Base-by-base conservation (phyloP, 2,888 invertebrate genomes). In the Bhutanitis thaidina region DNA sequence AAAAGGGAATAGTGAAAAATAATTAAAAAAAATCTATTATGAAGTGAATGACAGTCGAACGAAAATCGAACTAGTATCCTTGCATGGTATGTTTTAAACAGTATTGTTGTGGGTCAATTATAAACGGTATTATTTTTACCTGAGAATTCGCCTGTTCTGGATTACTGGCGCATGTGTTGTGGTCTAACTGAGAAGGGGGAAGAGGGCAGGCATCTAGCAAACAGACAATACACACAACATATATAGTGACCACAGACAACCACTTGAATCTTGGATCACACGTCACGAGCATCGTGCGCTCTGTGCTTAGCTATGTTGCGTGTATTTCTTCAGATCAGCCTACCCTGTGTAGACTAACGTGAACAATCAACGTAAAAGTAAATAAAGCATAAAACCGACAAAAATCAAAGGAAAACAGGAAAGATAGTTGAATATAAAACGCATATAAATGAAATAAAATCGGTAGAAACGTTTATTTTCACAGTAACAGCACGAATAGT, bases 121-220 rank as follows among this genome's bases (percentile, higher is more conserved):
- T 75, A 84, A 84, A 86, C 78, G 80, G 82, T 80, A 78, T 61
- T 59, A n/a, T n/a, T 80, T 85, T 92, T 92, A 92, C 92, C 92
- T 92, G 92, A 91, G 91, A 90, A 82, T 81, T 88, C 92, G 91
- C 92, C 92, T 92, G 92, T 91, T 92, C 92, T 91, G 91, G 92
- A 92, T 91, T 90, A 89, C 90, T 90, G 90, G 90, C 90, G 93
- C 92, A 93, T 93, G 93, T 93, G 93, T 93, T 94, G 93, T 93
- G 93, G 93, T 94, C 94, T 94, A 94, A 94, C 93, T 94, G 92
- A 91, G 90, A 92, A 93, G 93, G 93, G 93, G 94, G 93, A 93
- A 94, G 94, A 93, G 93, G 93, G 95, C 95, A 95, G 95, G 95
- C 95, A 95, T 95, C 95, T 95, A 95, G 95, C 95, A 95, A 95